Evolutionary conservation across 2,888 invertebrate genomes (phyloP).

Genomic region (Tanaodytes sp.): DNA sequence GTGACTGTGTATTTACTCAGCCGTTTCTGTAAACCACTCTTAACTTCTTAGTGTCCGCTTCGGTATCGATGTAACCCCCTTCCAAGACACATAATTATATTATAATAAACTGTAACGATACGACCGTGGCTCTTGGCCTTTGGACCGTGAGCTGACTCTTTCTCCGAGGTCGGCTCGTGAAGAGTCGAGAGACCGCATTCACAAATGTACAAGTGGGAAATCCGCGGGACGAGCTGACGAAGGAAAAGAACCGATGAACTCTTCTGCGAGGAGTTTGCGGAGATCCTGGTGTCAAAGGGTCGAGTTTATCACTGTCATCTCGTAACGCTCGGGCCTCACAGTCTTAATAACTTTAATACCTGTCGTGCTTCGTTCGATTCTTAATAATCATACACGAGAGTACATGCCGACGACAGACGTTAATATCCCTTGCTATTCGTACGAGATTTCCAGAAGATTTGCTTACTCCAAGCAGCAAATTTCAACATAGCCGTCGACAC

Average conservation of each 20-base stretch:
- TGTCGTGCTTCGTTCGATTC: conserved; percentile 54
- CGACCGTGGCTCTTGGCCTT: conserved; percentile 58
- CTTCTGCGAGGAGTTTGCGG: conserved; percentile 43
- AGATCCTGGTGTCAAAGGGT: conserved; percentile 62
- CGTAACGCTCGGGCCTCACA: conserved; percentile 59
- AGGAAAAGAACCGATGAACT: conserved; percentile 42
- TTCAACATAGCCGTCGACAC: too few species aligned
- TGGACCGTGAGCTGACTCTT: conserved; percentile 46
- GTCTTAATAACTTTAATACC: conserved; percentile 65
- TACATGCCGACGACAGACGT: background rate
- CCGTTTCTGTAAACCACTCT: conserved; percentile 57
- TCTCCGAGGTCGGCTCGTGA: conserved; percentile 36
- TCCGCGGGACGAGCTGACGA: conserved; percentile 17
- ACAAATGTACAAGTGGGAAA: conserved; percentile 45
- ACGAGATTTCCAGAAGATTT: too few species aligned
- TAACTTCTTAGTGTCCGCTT: conserved; percentile 58
- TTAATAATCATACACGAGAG: conserved; percentile 29
- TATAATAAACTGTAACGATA: conserved; percentile 73
- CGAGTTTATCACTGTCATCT: conserved; percentile 69
- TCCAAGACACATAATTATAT: conserved; percentile 72
- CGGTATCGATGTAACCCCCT: conserved; percentile 64
- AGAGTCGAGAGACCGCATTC: conserved; percentile 40
- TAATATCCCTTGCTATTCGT: background rate
- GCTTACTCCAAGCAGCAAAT: too few species aligned
- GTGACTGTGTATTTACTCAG: conserved; percentile 73